A percentile compares a stretch with the other conserved stretches of the same genome.
Evolutionary conservation across 2,113 vertebrate species (phyloP).

Genomic region (Tragelaphus strepsiceros): DNA sequence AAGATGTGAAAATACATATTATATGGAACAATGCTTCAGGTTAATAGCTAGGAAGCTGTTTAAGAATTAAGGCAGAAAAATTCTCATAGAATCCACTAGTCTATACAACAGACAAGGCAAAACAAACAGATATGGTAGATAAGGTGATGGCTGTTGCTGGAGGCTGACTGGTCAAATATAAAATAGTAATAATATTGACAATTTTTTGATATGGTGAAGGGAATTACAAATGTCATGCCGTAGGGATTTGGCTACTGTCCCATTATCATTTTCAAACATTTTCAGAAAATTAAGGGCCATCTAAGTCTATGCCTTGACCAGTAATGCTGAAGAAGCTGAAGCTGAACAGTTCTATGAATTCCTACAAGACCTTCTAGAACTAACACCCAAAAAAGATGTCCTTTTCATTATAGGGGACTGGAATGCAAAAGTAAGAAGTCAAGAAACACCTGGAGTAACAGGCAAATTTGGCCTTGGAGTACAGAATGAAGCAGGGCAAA

Average conservation of each 20-base stretch:
- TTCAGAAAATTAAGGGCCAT: neutral
- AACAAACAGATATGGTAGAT: neutral
- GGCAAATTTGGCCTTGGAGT: no score
- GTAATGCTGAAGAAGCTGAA: neutral
- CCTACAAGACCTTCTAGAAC: neutral
- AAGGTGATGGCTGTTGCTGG: neutral
- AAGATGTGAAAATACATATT: constrained; percentile 23
- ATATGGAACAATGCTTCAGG: neutral
- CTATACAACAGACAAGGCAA: neutral
- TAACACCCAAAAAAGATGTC: neutral
- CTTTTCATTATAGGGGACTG: neutral
- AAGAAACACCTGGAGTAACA: neutral
- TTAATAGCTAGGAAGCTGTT: constrained; percentile 20
- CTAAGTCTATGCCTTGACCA: neutral
- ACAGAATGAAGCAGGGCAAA: neutral
- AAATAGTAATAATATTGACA: neutral
- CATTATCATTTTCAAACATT: neutral
- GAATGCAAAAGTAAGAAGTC: neutral
- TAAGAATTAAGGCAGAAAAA: constrained; percentile 25
- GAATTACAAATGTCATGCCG: neutral
- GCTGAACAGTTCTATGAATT: neutral
- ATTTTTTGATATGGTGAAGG: neutral
- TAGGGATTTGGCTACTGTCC: neutral
- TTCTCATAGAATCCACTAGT: neutral
- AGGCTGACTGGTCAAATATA: neutral